phyloP scores from a whole-genome alignment of 2,797 vertebrate species.

The Lacerta bilineata region DNA sequence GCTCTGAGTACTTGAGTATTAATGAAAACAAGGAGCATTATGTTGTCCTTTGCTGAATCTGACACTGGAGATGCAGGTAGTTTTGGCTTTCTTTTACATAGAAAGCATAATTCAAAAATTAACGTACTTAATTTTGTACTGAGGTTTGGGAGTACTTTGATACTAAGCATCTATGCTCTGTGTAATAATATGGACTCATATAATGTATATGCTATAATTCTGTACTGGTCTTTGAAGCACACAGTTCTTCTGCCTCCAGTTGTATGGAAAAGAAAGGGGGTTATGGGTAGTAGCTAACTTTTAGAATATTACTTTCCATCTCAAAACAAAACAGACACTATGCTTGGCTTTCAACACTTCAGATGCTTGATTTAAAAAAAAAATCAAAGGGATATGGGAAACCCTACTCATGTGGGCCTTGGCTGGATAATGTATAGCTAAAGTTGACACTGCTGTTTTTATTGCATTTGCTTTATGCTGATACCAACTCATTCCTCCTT shows the following conservation, averaged over 20 bases:
- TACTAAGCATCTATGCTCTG: neutral
- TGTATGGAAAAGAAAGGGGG: neutral
- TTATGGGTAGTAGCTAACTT: neutral
- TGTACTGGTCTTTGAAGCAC: neutral
- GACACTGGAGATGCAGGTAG: neutral
- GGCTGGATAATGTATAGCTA: neutral
- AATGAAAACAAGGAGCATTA: neutral
- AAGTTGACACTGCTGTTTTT: neutral
- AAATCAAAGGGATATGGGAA: neutral
- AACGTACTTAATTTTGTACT: neutral
- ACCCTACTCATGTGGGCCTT: neutral
- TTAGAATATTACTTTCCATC: neutral
- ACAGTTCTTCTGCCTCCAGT: too few species aligned
- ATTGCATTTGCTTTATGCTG: neutral
- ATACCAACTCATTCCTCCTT: neutral
- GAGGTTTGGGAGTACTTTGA: neutral
- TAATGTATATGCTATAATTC: neutral
- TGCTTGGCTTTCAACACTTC: neutral
- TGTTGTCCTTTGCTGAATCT: neutral
- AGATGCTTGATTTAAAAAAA: neutral
- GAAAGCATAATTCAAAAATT: neutral
- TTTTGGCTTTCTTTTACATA: slow-evolving; percentile 12
- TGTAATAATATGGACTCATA: neutral
- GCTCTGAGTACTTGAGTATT: neutral
- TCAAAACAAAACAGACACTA: neutral